These are phyloP conservation scores for Loripinus fragilis DNA, from an alignment of 2,888 invertebrate species.

Conservation along the genomic window DNA sequence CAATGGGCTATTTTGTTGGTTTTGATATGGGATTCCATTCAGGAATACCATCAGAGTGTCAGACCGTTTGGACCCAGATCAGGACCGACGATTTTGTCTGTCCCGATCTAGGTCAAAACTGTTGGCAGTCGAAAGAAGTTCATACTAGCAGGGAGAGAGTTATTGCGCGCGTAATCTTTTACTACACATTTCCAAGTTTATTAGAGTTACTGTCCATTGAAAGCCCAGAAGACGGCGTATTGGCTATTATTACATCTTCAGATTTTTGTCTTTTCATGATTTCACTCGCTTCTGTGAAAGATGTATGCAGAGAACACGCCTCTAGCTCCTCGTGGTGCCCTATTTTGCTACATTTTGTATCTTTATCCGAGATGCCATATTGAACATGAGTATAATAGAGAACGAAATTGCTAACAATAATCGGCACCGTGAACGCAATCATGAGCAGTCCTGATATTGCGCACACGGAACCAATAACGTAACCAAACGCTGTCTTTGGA, in stretches of 20 bases:
- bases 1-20: too few relatives aligned
- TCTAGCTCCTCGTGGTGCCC: constrained; percentile 42
- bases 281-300: constrained; percentile 41
- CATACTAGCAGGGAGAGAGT: too few relatives aligned
- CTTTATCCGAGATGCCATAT: constrained; percentile 70
- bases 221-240: neutral
- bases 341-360: constrained; percentile 18
- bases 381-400: constrained; percentile 81
- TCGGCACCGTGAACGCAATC: constrained; percentile 81
- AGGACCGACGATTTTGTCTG: too few relatives aligned
- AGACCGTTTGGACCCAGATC: too few relatives aligned
- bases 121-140: too few relatives aligned
- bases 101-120: too few relatives aligned
- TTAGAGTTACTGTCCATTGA: constrained; percentile 15
- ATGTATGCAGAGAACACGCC: constrained; percentile 54
- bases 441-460: constrained; percentile 80
- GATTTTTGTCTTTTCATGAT: neutral
- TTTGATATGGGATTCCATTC: too few relatives aligned
- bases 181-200: neutral
- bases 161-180: neutral
- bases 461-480: constrained; percentile 79
- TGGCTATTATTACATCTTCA: neutral
- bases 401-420: constrained; percentile 82
- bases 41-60: too few relatives aligned
- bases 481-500: constrained; percentile 76